A percentile compares a stretch with the other conserved stretches of the same genome.
phyloP scores from a whole-genome alignment of 2,888 invertebrate species.

The Germaria angustata region DNA sequence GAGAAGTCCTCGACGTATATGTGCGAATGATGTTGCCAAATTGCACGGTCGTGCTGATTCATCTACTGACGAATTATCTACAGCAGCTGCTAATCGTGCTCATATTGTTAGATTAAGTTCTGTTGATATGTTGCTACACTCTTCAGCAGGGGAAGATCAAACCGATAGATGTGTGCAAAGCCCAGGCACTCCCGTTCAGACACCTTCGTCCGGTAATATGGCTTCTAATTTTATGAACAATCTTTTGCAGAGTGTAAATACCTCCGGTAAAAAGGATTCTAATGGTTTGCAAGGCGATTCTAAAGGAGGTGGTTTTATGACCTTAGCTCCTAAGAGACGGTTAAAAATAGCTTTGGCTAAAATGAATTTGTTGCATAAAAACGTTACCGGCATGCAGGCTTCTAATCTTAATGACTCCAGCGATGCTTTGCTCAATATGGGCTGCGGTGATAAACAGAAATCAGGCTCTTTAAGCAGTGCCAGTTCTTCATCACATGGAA shows the following conservation, averaged over 20 bases:
- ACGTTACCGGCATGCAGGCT: slow-evolving; percentile 70
- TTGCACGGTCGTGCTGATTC: slow-evolving; percentile 81
- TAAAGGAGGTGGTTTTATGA: slow-evolving; percentile 89
- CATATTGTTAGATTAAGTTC: slow-evolving; percentile 84
- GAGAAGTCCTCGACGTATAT: slow-evolving; percentile 77
- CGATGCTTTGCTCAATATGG: slow-evolving; percentile 71
- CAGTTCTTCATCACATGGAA: slow-evolving; percentile 72
- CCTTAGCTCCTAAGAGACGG: slow-evolving; percentile 89
- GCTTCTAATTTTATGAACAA: slow-evolving; percentile 81
- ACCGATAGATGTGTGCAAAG: slow-evolving; percentile 80
- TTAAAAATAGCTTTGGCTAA: slow-evolving; percentile 92
- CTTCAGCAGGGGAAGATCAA: slow-evolving; percentile 72
- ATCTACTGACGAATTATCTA: slow-evolving; percentile 71
- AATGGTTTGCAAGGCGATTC: slow-evolving; percentile 57
- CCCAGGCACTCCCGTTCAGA: slow-evolving; percentile 72
- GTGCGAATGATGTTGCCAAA: slow-evolving; percentile 84
- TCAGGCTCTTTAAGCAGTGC: slow-evolving; percentile 70
- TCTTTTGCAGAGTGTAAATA: slow-evolving; percentile 79
- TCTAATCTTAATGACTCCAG: slow-evolving; percentile 75
- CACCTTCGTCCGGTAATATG: slow-evolving; percentile 74
- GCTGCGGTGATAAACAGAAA: slow-evolving; percentile 70
- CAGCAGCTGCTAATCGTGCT: slow-evolving; percentile 70
- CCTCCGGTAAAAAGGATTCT: slow-evolving; percentile 73
- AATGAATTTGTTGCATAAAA: slow-evolving; percentile 86
- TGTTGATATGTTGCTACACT: slow-evolving; percentile 82